Base-by-base conservation (phyloP, 2,797 vertebrate genomes). In the Apogon talboti region DNA sequence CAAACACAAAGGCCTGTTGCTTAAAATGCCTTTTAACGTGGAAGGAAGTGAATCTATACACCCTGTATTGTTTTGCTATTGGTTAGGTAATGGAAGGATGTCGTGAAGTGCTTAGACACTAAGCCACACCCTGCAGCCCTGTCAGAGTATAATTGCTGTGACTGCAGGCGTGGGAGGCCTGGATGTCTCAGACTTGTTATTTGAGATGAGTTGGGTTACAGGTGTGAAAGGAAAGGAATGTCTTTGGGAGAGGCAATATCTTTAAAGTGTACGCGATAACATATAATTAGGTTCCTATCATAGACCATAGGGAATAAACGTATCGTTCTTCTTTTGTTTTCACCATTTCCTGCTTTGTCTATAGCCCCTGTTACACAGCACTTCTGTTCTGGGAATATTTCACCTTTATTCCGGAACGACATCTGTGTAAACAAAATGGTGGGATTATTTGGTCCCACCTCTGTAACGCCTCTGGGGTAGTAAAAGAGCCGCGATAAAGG, bases 121-220 rank as follows among this genome's bases (percentile, higher is more conserved):
- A 53, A 78, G 71, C 74, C 81, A 75, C 87, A 49, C 84, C 91
- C 82, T 82, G 78, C 61, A 78, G 71, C 67, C 16, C 14, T 83
- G 85, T 83, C 78, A 78, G 66, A 60, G 44, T 35, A 67, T 90
- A 89, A 91, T 91, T 89, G 71, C 78, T 78, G 76, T 83, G 77
- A 82, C 86, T 81, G 78, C 84, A 74, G 76, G 84, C 65, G 63
- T 74, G 81, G 78, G 80, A 85, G 74, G 69, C 74, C 53, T 52
- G 66, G 60, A 75, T 70, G 66, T 78, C 77, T 80, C 62, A 66
- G 69, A 70, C 79, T 66, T 86, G 78, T 84, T 78, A 86, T 89
- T 84, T 83, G 58, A 83, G 64, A 79, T 86, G 89, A 90, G 73
- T 90, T 82, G 85, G 68, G 77, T 83, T 79, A 63, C 83, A 85